phyloP scores from a whole-genome alignment of 1,140 invertebrate genomes.

The Leptopilina boulardi region DNA sequence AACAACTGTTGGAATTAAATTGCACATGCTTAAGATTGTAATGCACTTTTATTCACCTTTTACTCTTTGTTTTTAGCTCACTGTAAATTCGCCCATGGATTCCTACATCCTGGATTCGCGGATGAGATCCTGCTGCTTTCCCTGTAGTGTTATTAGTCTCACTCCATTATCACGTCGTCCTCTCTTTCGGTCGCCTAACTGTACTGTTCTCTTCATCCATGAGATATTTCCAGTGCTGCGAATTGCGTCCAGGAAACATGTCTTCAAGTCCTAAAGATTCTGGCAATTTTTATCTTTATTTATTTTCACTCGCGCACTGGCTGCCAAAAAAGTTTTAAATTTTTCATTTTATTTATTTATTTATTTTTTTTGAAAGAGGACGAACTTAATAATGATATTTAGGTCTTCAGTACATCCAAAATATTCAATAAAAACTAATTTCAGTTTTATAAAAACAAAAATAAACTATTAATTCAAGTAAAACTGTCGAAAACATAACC shows the following conservation, averaged over 20 bases:
- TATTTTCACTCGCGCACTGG: no score
- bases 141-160: slow-evolving; percentile 58
- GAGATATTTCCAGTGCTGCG: slow-evolving; percentile 43
- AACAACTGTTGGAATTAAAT: background rate
- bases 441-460: no score
- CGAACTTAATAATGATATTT: no score
- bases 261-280: slow-evolving; percentile 28
- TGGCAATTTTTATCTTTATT: background rate
- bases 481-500: no score
- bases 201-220: slow-evolving; percentile 52
- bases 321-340: background rate
- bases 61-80: slow-evolving; percentile 17
- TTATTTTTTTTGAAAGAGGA: background rate
- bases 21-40: background rate
- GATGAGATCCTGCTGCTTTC: slow-evolving; percentile 60
- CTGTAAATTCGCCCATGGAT: slow-evolving; percentile 27
- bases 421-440: no score
- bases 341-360: background rate
- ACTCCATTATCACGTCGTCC: slow-evolving; percentile 56
- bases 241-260: slow-evolving; percentile 59
- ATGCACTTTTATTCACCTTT: background rate
- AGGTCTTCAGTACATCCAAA: no score
- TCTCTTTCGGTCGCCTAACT: slow-evolving; percentile 63
- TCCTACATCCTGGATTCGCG: slow-evolving; percentile 44
- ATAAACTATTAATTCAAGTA: no score